Base-by-base conservation (phyloP, 2,888 invertebrate genomes). In the Orthosia gracilis region DNA sequence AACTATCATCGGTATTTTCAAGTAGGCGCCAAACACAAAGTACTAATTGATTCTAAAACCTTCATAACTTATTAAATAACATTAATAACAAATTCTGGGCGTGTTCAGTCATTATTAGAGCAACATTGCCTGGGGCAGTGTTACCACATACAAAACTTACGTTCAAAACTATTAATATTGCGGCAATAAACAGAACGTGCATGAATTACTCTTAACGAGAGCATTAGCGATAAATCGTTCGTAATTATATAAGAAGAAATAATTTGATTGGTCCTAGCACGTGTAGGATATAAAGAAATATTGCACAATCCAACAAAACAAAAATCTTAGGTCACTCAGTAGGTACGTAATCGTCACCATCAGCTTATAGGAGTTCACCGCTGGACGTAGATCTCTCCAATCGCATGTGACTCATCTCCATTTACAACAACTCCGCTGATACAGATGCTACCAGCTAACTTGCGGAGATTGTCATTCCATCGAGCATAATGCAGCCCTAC, bases 111-210 rank as follows among this genome's bases (percentile, higher is more conserved):
- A 66, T 45, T 69, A 80, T 63, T 75, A 59, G 54, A 80, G 49
- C 26, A 76, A 66, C 50, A 40, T 21, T 11, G 59, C 85, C 57
- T 3, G 59, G 18, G 72, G 84, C 76, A 18, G 49, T 69, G 68
- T 90, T 90, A 74, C 89, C 57, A 83, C 83, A 89, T 67, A 62
- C 18, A 40, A 45, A 4, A 55, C 73, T 87, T 84, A 85, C 83
- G 84, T 83, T 76, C 73, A 67, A 79, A 86, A 85, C 88, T 80
- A 89, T 86, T 87, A 85, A 86, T 85, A 85, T 85, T 86, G 84
- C 78, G 73, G 88, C 78, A 82, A 82, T 85, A 85, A 78, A 80
- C 62, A 72, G 45, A 85, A 55, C 76, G 69, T 76, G 71, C 45
- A 69, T 67, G 77, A 76, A 74, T 74, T 71, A 82, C 55, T 59